phyloP scores from a whole-genome alignment of 2,113 vertebrate species.

The Aramus guarauna region DNA sequence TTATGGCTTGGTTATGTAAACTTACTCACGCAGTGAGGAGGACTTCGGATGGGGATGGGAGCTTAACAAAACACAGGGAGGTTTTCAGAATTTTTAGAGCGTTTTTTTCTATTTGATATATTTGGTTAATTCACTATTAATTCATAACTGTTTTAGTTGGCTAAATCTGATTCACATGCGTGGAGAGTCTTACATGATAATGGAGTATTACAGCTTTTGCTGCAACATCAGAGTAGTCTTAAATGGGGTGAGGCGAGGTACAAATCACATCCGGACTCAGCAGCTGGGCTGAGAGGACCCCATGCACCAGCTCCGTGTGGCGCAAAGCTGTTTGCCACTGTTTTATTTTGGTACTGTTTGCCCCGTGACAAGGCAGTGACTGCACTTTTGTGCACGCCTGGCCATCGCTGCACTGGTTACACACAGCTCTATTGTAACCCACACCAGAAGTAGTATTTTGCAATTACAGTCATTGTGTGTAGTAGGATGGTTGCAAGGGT shows the following conservation, averaged over 20 bases:
- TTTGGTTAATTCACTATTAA: neutral
- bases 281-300: neutral
- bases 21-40: neutral
- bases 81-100: neutral
- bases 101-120: neutral
- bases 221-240: neutral
- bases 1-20: neutral
- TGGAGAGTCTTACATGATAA: neutral
- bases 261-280: neutral
- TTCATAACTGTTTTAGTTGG: neutral
- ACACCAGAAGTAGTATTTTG: neutral
- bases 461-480: rapidly evolving
- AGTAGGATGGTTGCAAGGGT: neutral
- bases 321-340: too few relatives aligned
- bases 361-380: rapidly evolving
- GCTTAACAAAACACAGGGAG: neutral
- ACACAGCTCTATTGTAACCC: neutral
- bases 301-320: neutral
- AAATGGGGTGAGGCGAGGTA: neutral
- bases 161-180: rapidly evolving
- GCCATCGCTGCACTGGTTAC: neutral
- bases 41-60: neutral
- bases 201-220: neutral
- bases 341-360: too few relatives aligned
- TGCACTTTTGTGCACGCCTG: neutral